phyloP scores from a whole-genome alignment of 23 tunicate genomes.

The Ascidia mentula region DNA sequence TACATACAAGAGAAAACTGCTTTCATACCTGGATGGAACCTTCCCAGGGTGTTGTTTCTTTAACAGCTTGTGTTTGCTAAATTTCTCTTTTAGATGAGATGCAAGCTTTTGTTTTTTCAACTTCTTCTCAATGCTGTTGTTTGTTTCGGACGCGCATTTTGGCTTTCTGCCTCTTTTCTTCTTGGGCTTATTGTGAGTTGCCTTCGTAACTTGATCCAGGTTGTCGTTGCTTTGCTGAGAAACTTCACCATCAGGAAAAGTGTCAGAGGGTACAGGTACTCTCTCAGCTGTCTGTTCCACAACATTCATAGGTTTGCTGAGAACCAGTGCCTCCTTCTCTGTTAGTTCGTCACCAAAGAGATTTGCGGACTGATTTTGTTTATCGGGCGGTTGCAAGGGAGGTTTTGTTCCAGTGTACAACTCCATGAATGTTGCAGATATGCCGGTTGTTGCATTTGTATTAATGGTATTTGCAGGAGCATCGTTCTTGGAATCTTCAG shows the following conservation, averaged over 20 bases:
- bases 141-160: neutral
- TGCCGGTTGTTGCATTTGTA: neutral
- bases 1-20: neutral
- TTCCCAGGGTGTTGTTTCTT: neutral
- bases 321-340: conserved; percentile 32
- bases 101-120: neutral
- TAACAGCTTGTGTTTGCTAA: neutral
- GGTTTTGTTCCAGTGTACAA: conserved; percentile 32
- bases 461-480: neutral
- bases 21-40: neutral
- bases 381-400: neutral
- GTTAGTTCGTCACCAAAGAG: conserved; percentile 48
- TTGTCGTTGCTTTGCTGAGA: neutral
- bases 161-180: conserved; percentile 25
- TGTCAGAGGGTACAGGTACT: neutral
- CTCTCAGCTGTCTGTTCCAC: neutral
- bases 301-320: neutral
- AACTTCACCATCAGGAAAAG: neutral
- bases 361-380: neutral
- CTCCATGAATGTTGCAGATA: conserved; percentile 27
- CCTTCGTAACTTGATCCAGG: neutral
- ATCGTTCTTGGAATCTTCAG: neutral
- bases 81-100: neutral
- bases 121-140: neutral
- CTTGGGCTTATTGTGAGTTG: neutral